A percentile compares a stretch with the other conserved stretches of the same genome.
Evolutionary conservation across 1,140 invertebrate genomes (phyloP).

Genomic region (Tetragnatha versicolor): DNA sequence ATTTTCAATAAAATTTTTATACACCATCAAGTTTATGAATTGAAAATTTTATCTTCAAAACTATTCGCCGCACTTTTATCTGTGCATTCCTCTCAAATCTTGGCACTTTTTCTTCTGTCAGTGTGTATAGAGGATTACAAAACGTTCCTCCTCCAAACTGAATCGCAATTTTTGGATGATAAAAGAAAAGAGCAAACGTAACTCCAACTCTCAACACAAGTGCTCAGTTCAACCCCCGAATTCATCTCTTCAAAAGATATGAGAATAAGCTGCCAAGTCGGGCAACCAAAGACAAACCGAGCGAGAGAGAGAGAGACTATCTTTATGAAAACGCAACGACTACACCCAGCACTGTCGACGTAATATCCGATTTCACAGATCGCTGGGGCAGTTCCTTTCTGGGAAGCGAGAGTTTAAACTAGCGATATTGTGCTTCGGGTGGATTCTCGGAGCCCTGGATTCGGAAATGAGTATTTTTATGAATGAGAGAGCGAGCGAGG

Average conservation of each 20-base stretch:
- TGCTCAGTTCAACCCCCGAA: too few species aligned
- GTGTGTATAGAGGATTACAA: too few species aligned
- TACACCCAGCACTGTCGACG: constrained; percentile 2
- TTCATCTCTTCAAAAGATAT: not conserved
- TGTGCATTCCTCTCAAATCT: too few species aligned
- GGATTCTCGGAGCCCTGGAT: not conserved
- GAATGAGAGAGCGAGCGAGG: not conserved
- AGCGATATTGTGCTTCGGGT: not conserved
- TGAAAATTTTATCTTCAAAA: too few species aligned
- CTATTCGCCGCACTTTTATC: too few species aligned
- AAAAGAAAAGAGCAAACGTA: too few species aligned
- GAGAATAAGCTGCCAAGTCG: constrained; percentile 1
- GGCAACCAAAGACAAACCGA: not conserved
- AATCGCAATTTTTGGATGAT: too few species aligned
- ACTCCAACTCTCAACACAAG: too few species aligned
- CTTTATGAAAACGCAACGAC: constrained; percentile 2
- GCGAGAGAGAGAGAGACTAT: not conserved
- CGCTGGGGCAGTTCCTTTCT: constrained; percentile 28
- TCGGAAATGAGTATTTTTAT: constrained; percentile 1
- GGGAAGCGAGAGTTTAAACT: not conserved
- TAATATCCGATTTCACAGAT: constrained; percentile 37
- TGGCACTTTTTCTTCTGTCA: too few species aligned
- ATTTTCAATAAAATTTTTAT: too few species aligned
- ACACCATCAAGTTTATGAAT: too few species aligned
- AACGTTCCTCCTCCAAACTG: too few species aligned